Evolutionary conservation across 2,113 vertebrate genomes (phyloP), one percentile per base, ranked within the genome.

Genomic region (Cololabis saira): DNA sequence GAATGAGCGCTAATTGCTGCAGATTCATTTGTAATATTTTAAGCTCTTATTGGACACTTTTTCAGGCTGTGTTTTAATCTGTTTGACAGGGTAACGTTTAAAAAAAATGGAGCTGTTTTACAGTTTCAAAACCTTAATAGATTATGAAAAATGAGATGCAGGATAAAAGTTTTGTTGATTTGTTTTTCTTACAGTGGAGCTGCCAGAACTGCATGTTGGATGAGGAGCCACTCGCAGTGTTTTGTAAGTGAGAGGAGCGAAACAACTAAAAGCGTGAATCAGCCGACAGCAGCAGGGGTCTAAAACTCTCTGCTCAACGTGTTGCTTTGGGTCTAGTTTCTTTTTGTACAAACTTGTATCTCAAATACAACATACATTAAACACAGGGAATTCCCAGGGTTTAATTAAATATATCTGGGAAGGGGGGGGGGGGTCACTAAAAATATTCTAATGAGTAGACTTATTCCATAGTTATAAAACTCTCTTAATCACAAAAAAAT

Each of bases 1-100:
- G 61, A 82, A 82, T 16, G 68, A 61, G 43, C 58, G 57, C 58
- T 86, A 81, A 86, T 87, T 83, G 67, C 67, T 61, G 48, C 22
- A 16, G 30, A 84, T 76, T 67, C 62, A 67, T 58, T 41, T 71
- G 74, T 72, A 49, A 72, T 78, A 71, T 56, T 84, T 84, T 66
- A 51, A 13, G 40, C 49, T 67, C 77, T 77, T 57, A 76, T 63
- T 50, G 59, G 22, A 51, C 63, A 66, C 60, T 70, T 78, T 79
- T 78, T 74, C 67, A 52, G 42, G 10, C 43, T 65, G 18, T 9
- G 37, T 61, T 30, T 71, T 78, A 42, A 70, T 82, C 65, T 77
- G 33, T 60, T 5, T 22, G 27, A 52, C 12, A 40, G 50, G 48
- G 16, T 61, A 58, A 73, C 83, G 79, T 56, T 67, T 73, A 24